phyloP scores from a whole-genome alignment of 2,797 vertebrate genomes.

The Platyrinchus mystaceus region DNA sequence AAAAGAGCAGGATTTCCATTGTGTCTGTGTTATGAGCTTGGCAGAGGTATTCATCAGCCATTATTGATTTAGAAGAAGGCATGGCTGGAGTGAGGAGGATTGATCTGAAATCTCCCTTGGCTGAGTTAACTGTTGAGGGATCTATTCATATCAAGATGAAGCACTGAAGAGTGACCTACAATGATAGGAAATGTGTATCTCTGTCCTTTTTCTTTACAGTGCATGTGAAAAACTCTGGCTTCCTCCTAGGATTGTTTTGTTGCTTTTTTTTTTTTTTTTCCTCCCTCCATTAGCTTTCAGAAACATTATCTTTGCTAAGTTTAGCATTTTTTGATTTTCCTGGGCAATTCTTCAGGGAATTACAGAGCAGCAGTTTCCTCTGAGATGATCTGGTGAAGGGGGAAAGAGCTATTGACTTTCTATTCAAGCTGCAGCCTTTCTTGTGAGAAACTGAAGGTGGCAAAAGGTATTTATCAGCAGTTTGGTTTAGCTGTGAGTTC shows the following conservation, averaged over 20 bases:
- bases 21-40: not conserved
- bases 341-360: not conserved
- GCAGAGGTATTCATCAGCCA: slow-evolving; percentile 39
- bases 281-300: not conserved
- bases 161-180: not conserved
- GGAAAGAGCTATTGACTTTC: not conserved
- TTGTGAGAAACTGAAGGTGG: not conserved
- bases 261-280: too few relatives aligned
- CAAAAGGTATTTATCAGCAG: not conserved
- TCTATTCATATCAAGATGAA: not conserved
- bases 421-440: not conserved
- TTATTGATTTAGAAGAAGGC: slow-evolving; percentile 34
- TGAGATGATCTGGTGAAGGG: not conserved
- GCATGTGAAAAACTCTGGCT: not conserved
- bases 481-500: not conserved
- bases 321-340: not conserved
- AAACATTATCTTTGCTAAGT: not conserved
- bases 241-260: not conserved
- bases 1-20: slow-evolving; percentile 12
- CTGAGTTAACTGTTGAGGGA: slow-evolving; percentile 27
- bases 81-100: slow-evolving; percentile 24
- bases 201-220: not conserved
- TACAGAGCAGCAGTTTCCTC: not conserved
- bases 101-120: slow-evolving; percentile 32
- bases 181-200: not conserved